phyloP scores from a whole-genome alignment of 2,888 invertebrate species.

The Deilephila elpenor region DNA sequence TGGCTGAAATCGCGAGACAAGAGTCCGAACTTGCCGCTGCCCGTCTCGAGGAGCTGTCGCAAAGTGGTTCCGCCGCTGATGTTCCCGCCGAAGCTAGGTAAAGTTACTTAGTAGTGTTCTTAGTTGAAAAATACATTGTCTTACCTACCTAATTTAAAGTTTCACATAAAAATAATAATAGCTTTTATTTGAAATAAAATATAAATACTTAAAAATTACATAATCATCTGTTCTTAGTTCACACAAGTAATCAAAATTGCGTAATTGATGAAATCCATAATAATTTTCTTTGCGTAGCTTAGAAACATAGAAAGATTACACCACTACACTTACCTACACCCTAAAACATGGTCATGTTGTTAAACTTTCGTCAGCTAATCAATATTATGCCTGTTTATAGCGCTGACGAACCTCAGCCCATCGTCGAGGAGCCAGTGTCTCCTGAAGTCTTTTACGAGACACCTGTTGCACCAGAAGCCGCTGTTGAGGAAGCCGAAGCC shows the following conservation, averaged over 20 bases:
- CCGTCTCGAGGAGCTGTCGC: constrained; percentile 84
- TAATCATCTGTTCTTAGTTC: too few relatives aligned
- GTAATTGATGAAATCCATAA: neutral
- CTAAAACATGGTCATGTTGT: too few relatives aligned
- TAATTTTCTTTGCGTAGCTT: neutral
- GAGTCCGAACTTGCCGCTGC: constrained; percentile 85
- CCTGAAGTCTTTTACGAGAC: constrained; percentile 68
- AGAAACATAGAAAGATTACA: neutral
- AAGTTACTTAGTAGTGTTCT: constrained; percentile 25
- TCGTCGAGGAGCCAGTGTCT: constrained; percentile 79
- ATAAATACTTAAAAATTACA: too few relatives aligned
- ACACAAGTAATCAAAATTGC: neutral
- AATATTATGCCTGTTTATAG: neutral
- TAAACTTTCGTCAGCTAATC: too few relatives aligned
- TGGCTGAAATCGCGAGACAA: constrained; percentile 87
- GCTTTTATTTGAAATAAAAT: too few relatives aligned
- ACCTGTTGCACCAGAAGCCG: constrained; percentile 56
- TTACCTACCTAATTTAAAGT: too few relatives aligned
- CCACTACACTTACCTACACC: too few relatives aligned
- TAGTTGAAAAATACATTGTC: too few relatives aligned
- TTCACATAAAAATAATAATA: too few relatives aligned
- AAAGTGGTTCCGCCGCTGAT: constrained; percentile 72
- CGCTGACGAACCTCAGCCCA: constrained; percentile 70
- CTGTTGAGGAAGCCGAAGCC: constrained; percentile 64
- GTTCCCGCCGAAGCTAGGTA: constrained; percentile 71